Evolutionary conservation across 2,113 vertebrate genomes (phyloP).

Genomic region (Epinephelus fuscoguttatus): DNA sequence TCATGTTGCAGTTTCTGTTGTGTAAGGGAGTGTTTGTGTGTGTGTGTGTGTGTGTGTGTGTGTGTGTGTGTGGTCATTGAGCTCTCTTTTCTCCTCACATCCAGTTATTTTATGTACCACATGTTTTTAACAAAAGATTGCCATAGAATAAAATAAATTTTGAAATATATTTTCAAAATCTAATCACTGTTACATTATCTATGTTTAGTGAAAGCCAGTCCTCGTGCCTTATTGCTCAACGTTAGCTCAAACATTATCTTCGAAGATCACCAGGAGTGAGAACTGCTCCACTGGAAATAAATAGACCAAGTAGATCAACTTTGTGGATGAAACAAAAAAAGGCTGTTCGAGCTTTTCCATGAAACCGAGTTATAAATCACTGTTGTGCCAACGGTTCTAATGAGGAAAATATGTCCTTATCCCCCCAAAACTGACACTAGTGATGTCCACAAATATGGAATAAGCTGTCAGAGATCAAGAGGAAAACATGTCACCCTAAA

Average conservation of each 20-base stretch:
- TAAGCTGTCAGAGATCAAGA: conserved; percentile 51
- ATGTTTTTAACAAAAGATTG: too few relatives aligned
- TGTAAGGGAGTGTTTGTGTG: neutral
- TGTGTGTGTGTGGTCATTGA: neutral
- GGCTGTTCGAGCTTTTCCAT: conserved; percentile 52
- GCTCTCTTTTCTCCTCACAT: neutral
- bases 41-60: too few relatives aligned
- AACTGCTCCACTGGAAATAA: conserved; percentile 34
- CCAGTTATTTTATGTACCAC: neutral
- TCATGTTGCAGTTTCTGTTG: neutral
- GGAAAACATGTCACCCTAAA: conserved; percentile 40
- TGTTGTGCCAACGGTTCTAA: conserved; percentile 54
- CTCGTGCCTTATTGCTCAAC: neutral
- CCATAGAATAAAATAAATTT: neutral
- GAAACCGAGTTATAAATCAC: conserved; percentile 44
- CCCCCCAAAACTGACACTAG: conserved; percentile 55
- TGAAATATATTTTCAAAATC: neutral
- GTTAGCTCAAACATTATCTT: conserved; percentile 12
- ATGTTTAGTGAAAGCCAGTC: neutral
- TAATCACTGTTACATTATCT: neutral
- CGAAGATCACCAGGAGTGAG: neutral
- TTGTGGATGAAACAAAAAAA: conserved; percentile 32
- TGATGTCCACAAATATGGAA: conserved; percentile 50
- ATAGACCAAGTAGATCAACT: conserved; percentile 36
- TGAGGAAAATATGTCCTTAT: conserved; percentile 65